Evolutionary conservation across 2,797 vertebrate species (phyloP), one percentile per base, ranked within the genome.

Genomic region (Lacerta bilineata): DNA sequence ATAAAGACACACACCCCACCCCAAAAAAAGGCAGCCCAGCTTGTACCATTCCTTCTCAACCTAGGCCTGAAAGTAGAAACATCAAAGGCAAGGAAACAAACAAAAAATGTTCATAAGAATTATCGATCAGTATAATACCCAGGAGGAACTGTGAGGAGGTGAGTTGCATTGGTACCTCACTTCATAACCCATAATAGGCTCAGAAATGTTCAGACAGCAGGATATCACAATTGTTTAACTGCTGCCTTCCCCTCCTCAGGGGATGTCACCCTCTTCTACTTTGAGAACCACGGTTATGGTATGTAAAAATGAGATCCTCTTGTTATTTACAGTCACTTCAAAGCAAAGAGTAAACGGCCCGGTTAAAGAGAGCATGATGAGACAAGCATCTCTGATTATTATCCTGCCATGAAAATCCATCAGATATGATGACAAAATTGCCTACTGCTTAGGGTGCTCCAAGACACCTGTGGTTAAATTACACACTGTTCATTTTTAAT

Each of bases 381-480:
- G 72, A 90, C 43, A 81, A 91, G 92, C 92, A 82, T 93, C 95
- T 95, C 93, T 95, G 92, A 92, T 95, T 74, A 55, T 87, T 91
- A 93, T 91, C 88, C 68, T 72, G 29, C 80, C 91, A 27, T 88
- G 55, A 78, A 91, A 50, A 2, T n/a, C 50, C 64, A 66, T 43
- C 15, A 59, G 10, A 90, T 71, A 0, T 81, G 64, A 41, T 46
- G 80, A 25, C 80, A 55, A 74, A 68, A 10, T 20, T 82, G 27
- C 17, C 76, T 64, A 55, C 85, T 80, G 46, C 74, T 50, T 61
- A 1, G 83, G 86, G 41, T 80, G 81, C 83, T 86, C 87, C 83
- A 89, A 68, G 91, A 20, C 76, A 64, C 80, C 61, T 78, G 66
- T 59, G 13, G 17, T 88, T 93, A 74, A 89, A 89, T 69, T 88